phyloP scores from a whole-genome alignment of 2,888 invertebrate species.

The Siphlonurus alternatus region DNA sequence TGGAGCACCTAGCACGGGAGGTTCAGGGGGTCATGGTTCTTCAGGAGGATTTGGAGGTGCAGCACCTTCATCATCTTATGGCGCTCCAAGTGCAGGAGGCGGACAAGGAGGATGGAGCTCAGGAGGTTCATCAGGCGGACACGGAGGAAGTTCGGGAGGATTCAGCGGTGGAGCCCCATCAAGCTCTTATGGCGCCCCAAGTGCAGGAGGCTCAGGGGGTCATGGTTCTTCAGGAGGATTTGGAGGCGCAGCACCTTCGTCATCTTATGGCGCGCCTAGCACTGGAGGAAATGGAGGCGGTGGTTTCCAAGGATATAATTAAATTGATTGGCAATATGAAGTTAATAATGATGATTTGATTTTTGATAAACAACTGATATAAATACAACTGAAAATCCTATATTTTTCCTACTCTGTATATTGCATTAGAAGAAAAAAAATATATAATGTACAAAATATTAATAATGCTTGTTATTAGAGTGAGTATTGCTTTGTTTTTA shows the following conservation, averaged over 20 bases:
- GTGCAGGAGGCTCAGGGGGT: not conserved
- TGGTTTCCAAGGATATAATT: no score
- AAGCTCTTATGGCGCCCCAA: not conserved
- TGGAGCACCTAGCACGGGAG: not conserved
- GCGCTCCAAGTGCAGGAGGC: not conserved
- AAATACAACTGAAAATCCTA: no score
- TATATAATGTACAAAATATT: no score
- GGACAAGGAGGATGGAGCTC: not conserved
- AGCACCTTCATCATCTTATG: not conserved
- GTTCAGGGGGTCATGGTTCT: no score
- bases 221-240: not conserved
- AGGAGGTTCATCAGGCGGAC: not conserved
- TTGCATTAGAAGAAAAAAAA: no score
- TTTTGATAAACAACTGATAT: no score
- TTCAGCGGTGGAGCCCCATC: not conserved
- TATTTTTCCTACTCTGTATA: no score
- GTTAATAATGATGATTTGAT: no score
- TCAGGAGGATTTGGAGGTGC: no score
- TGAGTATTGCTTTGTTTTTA: no score
- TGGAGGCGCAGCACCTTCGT: not conserved
- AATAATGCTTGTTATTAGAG: no score
- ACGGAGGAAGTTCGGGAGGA: not conserved
- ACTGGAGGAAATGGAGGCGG: not conserved
- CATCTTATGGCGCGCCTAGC: constrained; percentile 1
- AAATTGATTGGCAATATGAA: no score